Conservation (phyloP, 1,140 invertebrate species). For the Danaus melanippus region DNA sequence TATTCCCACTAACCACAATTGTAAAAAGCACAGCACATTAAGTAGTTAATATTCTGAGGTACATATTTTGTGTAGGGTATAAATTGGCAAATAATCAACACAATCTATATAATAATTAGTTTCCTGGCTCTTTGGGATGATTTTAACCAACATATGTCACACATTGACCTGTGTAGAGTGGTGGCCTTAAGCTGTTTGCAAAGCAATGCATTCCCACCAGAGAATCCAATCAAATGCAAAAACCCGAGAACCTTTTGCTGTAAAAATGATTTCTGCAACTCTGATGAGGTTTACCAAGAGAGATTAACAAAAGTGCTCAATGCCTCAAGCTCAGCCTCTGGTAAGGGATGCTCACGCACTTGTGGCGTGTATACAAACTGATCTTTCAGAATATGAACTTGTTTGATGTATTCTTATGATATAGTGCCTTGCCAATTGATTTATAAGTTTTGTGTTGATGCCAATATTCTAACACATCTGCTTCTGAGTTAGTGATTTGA, state of each 20-base stretch:
- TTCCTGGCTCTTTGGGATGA: slow-evolving; percentile 25
- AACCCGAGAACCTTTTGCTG: slow-evolving; percentile 55
- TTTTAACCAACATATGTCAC: slow-evolving; percentile 51
- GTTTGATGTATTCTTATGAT: slow-evolving; percentile 65
- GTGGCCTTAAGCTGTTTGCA: slow-evolving; percentile 59
- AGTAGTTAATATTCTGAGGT: slow-evolving; percentile 28
- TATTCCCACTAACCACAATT: slow-evolving; percentile 11
- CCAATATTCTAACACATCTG: slow-evolving; percentile 62
- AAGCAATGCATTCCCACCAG: slow-evolving; percentile 50
- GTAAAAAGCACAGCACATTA: slow-evolving; percentile 27
- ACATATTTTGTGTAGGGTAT: slow-evolving; percentile 36
- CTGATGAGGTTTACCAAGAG: slow-evolving; percentile 46
- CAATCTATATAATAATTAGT: slow-evolving; percentile 28
- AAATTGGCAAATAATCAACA: slow-evolving; percentile 53
- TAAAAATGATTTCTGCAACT: slow-evolving; percentile 61
- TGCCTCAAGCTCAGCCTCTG: slow-evolving; percentile 32
- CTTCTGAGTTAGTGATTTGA: slow-evolving; percentile 62
- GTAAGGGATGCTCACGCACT: slow-evolving; percentile 55
- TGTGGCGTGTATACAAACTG: slow-evolving; percentile 53
- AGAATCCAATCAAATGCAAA: slow-evolving; percentile 52
- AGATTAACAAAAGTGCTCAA: slow-evolving; percentile 42
- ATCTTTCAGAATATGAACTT: slow-evolving; percentile 60
- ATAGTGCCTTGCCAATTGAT: slow-evolving; percentile 61
- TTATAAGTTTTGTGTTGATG: slow-evolving; percentile 67
- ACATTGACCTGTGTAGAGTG: slow-evolving; percentile 55